These are phyloP conservation scores for Leptopilina syphax DNA, from an alignment of 2,888 invertebrate genomes.

Conservation along the genomic window DNA sequence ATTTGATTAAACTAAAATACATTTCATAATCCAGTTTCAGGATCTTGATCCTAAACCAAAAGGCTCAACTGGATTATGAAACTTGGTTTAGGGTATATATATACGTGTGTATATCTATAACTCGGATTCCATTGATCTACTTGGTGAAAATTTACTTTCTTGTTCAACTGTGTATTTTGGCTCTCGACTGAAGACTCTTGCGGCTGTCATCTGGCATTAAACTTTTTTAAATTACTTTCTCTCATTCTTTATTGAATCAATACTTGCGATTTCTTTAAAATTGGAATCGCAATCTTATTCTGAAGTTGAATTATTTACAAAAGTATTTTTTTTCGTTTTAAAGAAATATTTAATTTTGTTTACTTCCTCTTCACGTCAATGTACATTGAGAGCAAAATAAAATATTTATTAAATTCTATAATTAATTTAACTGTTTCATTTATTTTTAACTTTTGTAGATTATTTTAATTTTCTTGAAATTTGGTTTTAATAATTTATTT, in stretches of 20 bases:
- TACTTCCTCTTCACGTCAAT: too few species aligned
- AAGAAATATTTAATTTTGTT: too few species aligned
- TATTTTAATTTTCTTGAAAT: too few species aligned
- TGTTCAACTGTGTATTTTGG: slow-evolving; percentile 18
- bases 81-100: slow-evolving; percentile 8
- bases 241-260: background rate
- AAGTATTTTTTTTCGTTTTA: too few species aligned
- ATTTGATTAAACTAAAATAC: slow-evolving; percentile 17
- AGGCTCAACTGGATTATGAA: slow-evolving; percentile 34
- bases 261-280: background rate
- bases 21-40: background rate
- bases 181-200: slow-evolving; percentile 9
- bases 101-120: background rate
- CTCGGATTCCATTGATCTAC: background rate
- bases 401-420: too few species aligned
- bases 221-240: slow-evolving; percentile 22
- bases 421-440: too few species aligned
- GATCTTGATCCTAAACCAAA: slow-evolving; percentile 29
- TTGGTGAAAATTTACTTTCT: slow-evolving; percentile 24
- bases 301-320: too few species aligned
- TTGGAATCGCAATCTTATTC: too few species aligned
- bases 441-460: too few species aligned
- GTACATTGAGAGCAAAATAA: too few species aligned
- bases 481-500: too few species aligned
- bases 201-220: slow-evolving; percentile 10